A percentile compares a stretch with the other conserved stretches of the same genome.
Evolutionary conservation across 2,888 invertebrate genomes (phyloP).

Genomic region (Lasioglossum marginatum): DNA sequence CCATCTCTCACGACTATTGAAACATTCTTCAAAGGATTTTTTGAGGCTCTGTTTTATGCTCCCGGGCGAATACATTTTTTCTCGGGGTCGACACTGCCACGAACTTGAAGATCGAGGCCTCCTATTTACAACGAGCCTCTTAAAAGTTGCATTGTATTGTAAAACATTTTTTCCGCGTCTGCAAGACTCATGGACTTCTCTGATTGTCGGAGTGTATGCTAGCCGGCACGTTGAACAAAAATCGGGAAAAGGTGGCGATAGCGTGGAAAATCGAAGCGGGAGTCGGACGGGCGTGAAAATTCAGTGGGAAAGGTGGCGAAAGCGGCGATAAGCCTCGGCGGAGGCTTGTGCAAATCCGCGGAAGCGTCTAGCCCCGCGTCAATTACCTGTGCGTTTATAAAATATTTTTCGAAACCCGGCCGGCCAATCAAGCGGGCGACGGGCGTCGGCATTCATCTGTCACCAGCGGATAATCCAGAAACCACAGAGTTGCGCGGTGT

Average conservation of each 20-base stretch:
- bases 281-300: constrained; percentile 48
- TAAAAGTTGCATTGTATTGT: not conserved
- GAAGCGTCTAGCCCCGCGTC: constrained; percentile 59
- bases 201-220: not conserved
- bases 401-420: constrained; percentile 70
- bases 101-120: not conserved
- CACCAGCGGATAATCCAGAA: constrained; percentile 70
- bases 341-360: constrained; percentile 58
- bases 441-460: constrained; percentile 65
- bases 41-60: not conserved
- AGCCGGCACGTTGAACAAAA: not conserved
- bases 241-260: not conserved
- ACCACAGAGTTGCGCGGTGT: constrained; percentile 52
- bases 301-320: constrained; percentile 51
- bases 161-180: no score
- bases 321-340: constrained; percentile 61
- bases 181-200: not conserved
- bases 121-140: not conserved
- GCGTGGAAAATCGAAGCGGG: not conserved
- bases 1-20: not conserved
- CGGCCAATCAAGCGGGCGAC: constrained; percentile 68
- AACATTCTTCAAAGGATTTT: not conserved
- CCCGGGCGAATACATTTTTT: not conserved
- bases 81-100: not conserved
- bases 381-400: constrained; percentile 74